Evolutionary conservation across 2,888 invertebrate genomes (phyloP).

Genomic region (Apamea epomidion): DNA sequence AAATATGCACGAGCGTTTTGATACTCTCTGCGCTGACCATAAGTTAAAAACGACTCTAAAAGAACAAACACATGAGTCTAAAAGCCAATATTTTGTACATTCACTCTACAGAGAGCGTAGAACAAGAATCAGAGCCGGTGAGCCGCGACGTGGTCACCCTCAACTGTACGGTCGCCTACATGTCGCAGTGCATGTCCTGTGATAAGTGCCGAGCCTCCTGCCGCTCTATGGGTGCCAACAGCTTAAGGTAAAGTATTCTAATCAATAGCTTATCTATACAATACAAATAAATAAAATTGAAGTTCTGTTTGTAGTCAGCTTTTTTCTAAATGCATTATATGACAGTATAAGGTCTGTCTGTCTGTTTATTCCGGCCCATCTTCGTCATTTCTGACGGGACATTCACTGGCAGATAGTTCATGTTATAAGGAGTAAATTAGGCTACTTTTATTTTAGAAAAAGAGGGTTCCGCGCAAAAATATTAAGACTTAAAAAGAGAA

Average conservation of each 20-base stretch:
- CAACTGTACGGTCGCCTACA: conserved; percentile 97
- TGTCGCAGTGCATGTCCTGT: conserved; percentile 96
- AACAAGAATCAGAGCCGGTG: conserved; percentile 91
- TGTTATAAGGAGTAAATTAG: too few relatives aligned
- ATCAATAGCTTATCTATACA: neutral
- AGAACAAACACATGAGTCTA: neutral
- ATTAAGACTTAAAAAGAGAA: too few relatives aligned
- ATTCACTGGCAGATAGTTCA: too few relatives aligned
- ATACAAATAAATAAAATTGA: too few relatives aligned
- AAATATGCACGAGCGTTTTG: neutral
- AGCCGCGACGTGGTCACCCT: conserved; percentile 92
- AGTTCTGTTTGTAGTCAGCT: too few relatives aligned
- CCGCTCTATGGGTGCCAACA: conserved; percentile 95
- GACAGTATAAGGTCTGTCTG: too few relatives aligned
- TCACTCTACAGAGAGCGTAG: conserved; percentile 90
- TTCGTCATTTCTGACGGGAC: too few relatives aligned
- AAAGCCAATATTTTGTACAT: neutral
- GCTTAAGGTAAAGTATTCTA: conserved; percentile 82
- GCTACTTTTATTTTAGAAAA: too few relatives aligned
- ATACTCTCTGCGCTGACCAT: neutral
- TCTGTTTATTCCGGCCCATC: too few relatives aligned
- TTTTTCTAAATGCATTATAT: too few relatives aligned
- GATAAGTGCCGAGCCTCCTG: conserved; percentile 96
- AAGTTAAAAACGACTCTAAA: neutral
- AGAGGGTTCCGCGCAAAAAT: too few relatives aligned